Evolutionary conservation across 2,797 vertebrate genomes (phyloP).

Genomic region (Pseudomugil tenellus): DNA sequence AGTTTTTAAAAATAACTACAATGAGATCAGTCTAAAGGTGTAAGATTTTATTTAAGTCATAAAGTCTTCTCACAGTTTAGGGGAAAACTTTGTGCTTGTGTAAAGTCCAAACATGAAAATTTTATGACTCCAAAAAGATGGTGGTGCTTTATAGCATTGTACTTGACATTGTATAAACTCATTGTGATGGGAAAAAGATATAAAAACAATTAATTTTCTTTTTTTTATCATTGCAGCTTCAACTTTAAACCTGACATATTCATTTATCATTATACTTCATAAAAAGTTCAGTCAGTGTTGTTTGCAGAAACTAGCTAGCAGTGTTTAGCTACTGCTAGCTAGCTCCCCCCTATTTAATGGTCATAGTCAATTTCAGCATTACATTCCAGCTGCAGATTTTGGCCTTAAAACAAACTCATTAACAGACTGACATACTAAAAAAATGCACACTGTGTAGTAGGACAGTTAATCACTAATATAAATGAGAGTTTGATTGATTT

Average conservation of each 20-base stretch:
- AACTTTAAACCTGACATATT: not conserved
- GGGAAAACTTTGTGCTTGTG: not conserved
- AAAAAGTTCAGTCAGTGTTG: not conserved
- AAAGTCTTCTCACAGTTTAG: not conserved
- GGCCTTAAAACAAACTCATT: not conserved
- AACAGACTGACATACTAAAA: not conserved
- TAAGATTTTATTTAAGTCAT: slow-evolving; percentile 1
- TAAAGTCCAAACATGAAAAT: too few species aligned
- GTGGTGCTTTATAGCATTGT: not conserved
- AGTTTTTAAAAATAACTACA: slow-evolving; percentile 2
- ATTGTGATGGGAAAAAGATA: not conserved
- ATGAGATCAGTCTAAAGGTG: not conserved
- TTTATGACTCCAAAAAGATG: not conserved
- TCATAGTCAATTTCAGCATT: not conserved
- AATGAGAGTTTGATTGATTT: not conserved
- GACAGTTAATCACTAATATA: not conserved
- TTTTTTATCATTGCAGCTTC: not conserved
- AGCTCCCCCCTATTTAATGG: not conserved
- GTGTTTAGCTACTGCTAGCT: too few species aligned
- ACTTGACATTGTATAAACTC: not conserved
- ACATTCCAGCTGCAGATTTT: slow-evolving; percentile 1
- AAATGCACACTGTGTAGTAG: not conserved
- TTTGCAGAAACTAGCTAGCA: not conserved
- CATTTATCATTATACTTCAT: not conserved
- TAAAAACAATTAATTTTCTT: not conserved